phyloP scores from a whole-genome alignment of 2,888 invertebrate species.

The Pimpla rufipes region DNA sequence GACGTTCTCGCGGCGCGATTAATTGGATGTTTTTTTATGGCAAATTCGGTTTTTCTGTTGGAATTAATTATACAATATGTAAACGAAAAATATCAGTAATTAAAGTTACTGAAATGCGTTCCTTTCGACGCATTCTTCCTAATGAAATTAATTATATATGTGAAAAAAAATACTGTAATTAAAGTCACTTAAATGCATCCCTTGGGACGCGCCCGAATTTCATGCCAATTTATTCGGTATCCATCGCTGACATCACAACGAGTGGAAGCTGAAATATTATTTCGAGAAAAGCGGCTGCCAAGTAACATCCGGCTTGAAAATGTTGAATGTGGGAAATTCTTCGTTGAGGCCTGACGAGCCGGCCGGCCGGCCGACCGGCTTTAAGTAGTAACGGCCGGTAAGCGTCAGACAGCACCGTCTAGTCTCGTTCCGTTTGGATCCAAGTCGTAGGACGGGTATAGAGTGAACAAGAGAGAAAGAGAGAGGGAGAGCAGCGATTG shows the following conservation, averaged over 20 bases:
- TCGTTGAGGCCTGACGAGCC: slow-evolving; percentile 8
- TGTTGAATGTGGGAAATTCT: slow-evolving; percentile 2
- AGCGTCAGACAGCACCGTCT: slow-evolving; percentile 36
- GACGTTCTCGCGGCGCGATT: too few relatives aligned
- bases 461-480: background rate
- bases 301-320: background rate
- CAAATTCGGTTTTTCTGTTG: too few relatives aligned
- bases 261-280: background rate
- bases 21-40: too few relatives aligned
- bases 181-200: too few relatives aligned
- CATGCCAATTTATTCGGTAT: too few relatives aligned
- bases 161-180: too few relatives aligned
- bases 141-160: too few relatives aligned
- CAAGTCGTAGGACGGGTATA: slow-evolving; percentile 17
- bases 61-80: too few relatives aligned
- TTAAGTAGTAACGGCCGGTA: slow-evolving; percentile 50
- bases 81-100: too few relatives aligned
- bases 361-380: slow-evolving; percentile 6
- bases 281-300: background rate
- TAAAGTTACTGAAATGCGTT: too few relatives aligned
- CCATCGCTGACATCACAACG: background rate
- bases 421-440: slow-evolving; percentile 14
- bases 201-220: too few relatives aligned
- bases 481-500: slow-evolving; percentile 31
- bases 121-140: too few relatives aligned